Evolutionary conservation across 2,888 invertebrate species (phyloP), one percentile per base, ranked within the genome.

Genomic region (Lycophotia porphyrea): DNA sequence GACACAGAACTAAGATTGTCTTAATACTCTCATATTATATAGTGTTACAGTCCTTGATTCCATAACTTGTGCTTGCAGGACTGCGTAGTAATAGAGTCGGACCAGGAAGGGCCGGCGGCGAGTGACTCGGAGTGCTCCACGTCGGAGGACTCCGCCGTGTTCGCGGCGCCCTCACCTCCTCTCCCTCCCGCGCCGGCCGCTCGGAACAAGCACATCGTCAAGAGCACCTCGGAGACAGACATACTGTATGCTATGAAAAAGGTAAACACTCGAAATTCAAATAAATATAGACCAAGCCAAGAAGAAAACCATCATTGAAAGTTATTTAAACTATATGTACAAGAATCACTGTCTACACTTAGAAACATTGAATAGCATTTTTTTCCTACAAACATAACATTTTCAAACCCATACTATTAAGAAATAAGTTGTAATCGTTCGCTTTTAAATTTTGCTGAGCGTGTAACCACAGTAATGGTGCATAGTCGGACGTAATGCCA

Each of bases 211-310:
- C 31, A 66, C 5, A 90, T 94, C 18, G 64, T 90, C 77, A 96
- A 96, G 85, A 91, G 92, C 74, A 93, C 91, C 8, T 95, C 95
- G 0, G 96, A 96, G 78, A 92, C 92, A 9, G 94, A 96, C 63
- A 92, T 96, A 80, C 52, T 82, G 7, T 94, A 93, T 71, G 67
- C 86, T 18, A 85, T 88, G 8, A 87, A 87, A 42, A 90, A 90
- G 89, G 93, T 94, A 70, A 83, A 13, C 55, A 24, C 47, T 47
- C 18, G 5, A n/a, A n/a, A n/a, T n/a, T n/a, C n/a, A n/a, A n/a
- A n/a, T n/a, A n/a, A n/a, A n/a, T n/a, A n/a, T n/a, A n/a, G n/a
- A n/a, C n/a, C n/a, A n/a, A n/a, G 31, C 11, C 1, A 13, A n/a
- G 13, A 24, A 34, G 15, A 39, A 63, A 39, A 63, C 27, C 15